These are phyloP conservation scores for Bruchidius siliquastri DNA, from an alignment of 2,888 invertebrate genomes.

Conservation along the genomic window DNA sequence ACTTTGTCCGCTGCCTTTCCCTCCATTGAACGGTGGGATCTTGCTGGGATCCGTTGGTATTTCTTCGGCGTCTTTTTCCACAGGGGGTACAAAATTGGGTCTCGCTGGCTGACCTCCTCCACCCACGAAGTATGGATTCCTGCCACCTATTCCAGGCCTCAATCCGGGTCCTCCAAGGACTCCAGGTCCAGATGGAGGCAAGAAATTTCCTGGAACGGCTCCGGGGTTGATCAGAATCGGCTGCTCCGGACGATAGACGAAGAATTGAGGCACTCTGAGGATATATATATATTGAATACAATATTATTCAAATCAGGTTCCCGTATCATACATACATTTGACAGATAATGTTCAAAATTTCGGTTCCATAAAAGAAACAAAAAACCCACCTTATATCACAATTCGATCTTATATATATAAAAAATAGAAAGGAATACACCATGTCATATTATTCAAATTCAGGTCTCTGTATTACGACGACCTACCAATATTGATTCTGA, in stretches of 20 bases:
- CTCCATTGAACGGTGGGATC: constrained; percentile 29
- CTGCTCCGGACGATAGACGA: constrained; percentile 30
- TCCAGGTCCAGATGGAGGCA: constrained; percentile 26
- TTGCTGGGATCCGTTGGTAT: constrained; percentile 40
- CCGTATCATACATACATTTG: too few species aligned
- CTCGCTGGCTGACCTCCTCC: constrained; percentile 28
- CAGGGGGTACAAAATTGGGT: constrained; percentile 38
- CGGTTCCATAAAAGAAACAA: too few species aligned
- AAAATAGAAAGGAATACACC: too few species aligned
- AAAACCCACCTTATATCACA: too few species aligned
- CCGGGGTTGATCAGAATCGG: constrained; percentile 41
- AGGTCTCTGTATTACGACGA: background rate
- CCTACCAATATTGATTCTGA: background rate
- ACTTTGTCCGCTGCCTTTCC: background rate
- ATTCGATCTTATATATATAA: too few species aligned
- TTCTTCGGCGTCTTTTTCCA: constrained; percentile 45
- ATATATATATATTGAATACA: too few species aligned
- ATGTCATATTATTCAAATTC: too few species aligned
- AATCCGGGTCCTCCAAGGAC: constrained; percentile 22
- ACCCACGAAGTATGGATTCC: constrained; percentile 24
- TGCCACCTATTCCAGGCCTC: constrained; percentile 14
- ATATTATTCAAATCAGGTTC: too few species aligned
- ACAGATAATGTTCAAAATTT: too few species aligned
- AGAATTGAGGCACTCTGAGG: background rate
- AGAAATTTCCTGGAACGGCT: constrained; percentile 38